These are phyloP conservation scores for Sylvilagus floridanus DNA, from an alignment of 2,797 vertebrate species.

Conservation along the genomic window DNA sequence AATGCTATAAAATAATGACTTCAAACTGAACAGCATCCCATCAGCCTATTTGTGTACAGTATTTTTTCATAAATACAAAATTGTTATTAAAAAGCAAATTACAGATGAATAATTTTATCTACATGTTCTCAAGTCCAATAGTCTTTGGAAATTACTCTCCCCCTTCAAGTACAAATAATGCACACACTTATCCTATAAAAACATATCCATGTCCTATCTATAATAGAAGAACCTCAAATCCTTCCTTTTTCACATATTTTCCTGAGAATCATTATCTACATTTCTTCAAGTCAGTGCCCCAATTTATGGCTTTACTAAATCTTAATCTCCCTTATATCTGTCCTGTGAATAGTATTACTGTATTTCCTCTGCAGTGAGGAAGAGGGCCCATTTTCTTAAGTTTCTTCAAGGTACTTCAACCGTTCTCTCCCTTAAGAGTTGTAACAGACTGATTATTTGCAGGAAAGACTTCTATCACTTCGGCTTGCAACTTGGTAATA, in stretches of 20 bases:
- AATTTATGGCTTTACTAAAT: background rate
- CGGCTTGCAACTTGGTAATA: background rate
- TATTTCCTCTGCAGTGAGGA: background rate
- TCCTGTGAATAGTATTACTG: background rate
- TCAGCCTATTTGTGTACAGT: background rate
- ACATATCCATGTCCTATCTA: background rate
- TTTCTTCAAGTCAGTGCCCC: background rate
- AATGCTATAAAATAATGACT: background rate
- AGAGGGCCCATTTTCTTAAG: background rate
- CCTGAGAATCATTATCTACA: background rate
- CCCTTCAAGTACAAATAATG: background rate
- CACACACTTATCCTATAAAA: background rate
- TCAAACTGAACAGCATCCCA: background rate
- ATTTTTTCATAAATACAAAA: constrained; percentile 37
- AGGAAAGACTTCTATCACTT: background rate
- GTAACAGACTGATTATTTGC: background rate
- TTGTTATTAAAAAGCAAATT: background rate
- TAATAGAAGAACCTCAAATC: background rate
- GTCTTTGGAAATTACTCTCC: background rate
- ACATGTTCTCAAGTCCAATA: background rate
- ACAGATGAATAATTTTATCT: background rate
- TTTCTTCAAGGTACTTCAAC: background rate
- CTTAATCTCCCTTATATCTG: background rate
- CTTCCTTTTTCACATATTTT: background rate
- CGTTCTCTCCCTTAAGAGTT: background rate